Conservation (phyloP, 2,888 invertebrate species). For the Harpagoxenus sublaevis region DNA sequence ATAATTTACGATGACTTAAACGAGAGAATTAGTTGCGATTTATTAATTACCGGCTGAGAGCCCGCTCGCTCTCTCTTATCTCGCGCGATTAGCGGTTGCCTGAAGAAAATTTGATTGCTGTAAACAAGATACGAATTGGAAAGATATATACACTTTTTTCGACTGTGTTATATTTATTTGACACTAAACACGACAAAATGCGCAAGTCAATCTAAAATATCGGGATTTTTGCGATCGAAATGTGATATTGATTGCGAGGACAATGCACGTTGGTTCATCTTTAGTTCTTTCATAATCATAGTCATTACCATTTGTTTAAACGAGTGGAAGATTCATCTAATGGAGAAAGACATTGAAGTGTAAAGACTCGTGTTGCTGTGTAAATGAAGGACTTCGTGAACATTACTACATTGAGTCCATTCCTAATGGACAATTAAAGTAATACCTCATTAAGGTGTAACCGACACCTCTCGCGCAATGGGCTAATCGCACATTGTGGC, state of each 20-base stretch:
- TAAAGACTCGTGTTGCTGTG: slow-evolving; percentile 32
- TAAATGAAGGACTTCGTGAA: slow-evolving; percentile 19
- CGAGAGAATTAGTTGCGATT: slow-evolving; percentile 45
- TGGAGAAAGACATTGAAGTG: slow-evolving; percentile 33
- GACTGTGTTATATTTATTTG: background rate
- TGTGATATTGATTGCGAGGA: background rate
- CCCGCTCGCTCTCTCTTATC: slow-evolving; percentile 5
- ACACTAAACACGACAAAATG: background rate
- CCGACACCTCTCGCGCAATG: slow-evolving; percentile 43
- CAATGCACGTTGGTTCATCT: background rate
- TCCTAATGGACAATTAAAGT: slow-evolving; percentile 52
- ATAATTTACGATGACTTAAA: slow-evolving; percentile 45
- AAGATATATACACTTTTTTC: background rate
- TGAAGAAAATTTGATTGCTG: background rate
- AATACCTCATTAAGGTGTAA: slow-evolving; percentile 52
- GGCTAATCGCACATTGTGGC: background rate
- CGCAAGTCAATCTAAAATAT: background rate
- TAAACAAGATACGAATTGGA: slow-evolving; percentile 4
- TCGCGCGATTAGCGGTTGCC: background rate
- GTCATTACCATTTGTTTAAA: slow-evolving; percentile 1
- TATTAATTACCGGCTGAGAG: slow-evolving; percentile 38
- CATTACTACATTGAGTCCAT: slow-evolving; percentile 21
- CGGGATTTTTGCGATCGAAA: background rate
- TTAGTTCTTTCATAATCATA: background rate
- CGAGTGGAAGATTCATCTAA: slow-evolving; percentile 21